These are phyloP conservation scores for Drosophila borealis DNA, from an alignment of 2,888 invertebrate genomes.

Conservation along the genomic window DNA sequence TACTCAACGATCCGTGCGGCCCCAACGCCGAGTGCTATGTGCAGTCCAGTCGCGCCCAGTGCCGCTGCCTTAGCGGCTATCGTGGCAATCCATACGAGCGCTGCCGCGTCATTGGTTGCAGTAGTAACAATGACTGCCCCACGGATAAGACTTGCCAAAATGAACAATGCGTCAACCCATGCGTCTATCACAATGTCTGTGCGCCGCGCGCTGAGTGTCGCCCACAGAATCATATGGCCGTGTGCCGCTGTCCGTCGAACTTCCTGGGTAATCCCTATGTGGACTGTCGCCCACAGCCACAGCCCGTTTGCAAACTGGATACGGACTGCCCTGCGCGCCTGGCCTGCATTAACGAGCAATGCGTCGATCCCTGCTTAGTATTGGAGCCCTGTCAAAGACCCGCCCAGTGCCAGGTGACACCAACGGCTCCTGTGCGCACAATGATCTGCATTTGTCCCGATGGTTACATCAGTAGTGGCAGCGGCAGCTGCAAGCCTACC, in stretches of 20 bases:
- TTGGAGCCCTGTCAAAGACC: conserved; percentile 92
- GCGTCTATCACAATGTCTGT: conserved; percentile 91
- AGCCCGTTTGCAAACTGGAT: conserved; percentile 92
- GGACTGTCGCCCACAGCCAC: conserved; percentile 90
- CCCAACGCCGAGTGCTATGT: conserved; percentile 93
- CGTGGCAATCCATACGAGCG: conserved; percentile 91
- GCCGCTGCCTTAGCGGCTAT: conserved; percentile 92
- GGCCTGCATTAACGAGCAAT: conserved; percentile 93
- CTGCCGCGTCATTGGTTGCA: conserved; percentile 92
- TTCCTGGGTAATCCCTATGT: conserved; percentile 93
- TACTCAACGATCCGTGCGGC: conserved; percentile 92
- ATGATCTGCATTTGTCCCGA: conserved; percentile 96
- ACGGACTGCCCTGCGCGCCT: conserved; percentile 92
- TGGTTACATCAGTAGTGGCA: conserved; percentile 93
- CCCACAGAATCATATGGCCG: conserved; percentile 92
- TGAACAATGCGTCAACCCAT: conserved; percentile 94
- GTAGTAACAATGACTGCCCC: conserved; percentile 94
- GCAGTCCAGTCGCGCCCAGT: conserved; percentile 90
- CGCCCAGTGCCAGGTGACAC: conserved; percentile 92
- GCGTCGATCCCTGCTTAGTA: conserved; percentile 92
- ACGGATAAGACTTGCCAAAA: conserved; percentile 93
- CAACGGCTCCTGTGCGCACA: conserved; percentile 93
- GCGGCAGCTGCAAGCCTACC: conserved; percentile 92
- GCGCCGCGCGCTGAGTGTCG: conserved; percentile 92
- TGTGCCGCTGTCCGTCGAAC: conserved; percentile 93